Conservation (phyloP, 2,888 invertebrate species). For the Heteropelma amictum region DNA sequence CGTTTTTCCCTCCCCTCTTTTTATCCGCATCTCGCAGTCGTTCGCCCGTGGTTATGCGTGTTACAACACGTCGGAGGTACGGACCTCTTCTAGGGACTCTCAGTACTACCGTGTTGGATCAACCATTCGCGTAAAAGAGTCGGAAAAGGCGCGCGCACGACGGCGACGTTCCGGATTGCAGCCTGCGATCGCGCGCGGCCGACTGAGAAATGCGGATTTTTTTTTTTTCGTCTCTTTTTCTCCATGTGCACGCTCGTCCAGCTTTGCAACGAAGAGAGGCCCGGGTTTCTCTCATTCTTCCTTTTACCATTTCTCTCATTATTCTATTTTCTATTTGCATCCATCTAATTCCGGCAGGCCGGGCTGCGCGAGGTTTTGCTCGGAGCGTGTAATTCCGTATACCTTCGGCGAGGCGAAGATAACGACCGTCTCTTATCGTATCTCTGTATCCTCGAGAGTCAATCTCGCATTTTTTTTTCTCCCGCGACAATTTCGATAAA, state of each 20-base stretch:
- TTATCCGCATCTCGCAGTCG: too few species aligned
- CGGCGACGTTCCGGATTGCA: too few species aligned
- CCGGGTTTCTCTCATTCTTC: not conserved
- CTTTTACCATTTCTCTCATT: constrained; percentile 49
- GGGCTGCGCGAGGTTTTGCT: constrained; percentile 49
- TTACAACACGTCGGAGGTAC: constrained; percentile 19
- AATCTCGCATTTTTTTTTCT: too few species aligned
- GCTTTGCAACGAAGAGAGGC: not conserved
- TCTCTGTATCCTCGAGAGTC: too few species aligned
- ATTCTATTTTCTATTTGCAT: constrained; percentile 71
- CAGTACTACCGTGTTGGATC: too few species aligned
- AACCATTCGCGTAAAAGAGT: too few species aligned
- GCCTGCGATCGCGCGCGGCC: constrained; percentile 4
- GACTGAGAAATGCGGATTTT: not conserved
- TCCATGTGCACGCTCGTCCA: not conserved
- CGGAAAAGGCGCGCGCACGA: too few species aligned
- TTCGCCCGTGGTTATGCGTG: constrained; percentile 4
- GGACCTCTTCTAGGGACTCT: constrained; percentile 26
- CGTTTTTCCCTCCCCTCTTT: constrained; percentile 13
- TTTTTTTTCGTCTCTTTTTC: constrained; percentile 1
- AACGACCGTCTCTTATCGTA: too few species aligned
- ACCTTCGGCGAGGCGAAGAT: too few species aligned
- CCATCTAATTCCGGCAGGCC: constrained; percentile 70
- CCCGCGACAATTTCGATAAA: too few species aligned
- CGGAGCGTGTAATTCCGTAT: too few species aligned